A percentile compares a stretch with the other conserved stretches of the same genome.
Evolutionary conservation across 2,113 vertebrate species (phyloP).

Genomic region (Otocyon megalotis): DNA sequence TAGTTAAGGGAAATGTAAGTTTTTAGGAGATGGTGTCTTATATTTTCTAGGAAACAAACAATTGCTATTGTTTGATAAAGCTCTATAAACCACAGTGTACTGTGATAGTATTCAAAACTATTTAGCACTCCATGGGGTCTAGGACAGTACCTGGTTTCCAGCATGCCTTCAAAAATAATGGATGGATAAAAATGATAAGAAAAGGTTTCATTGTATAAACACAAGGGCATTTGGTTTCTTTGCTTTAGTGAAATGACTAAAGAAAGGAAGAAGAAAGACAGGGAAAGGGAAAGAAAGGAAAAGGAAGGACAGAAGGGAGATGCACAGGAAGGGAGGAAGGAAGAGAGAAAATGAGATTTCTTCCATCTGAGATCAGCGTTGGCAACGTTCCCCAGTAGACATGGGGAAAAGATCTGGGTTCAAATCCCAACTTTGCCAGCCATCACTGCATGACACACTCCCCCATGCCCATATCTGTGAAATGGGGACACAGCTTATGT

Average conservation of each 20-base stretch:
- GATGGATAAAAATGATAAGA: neutral
- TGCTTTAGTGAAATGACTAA: neutral
- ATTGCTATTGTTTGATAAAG: neutral
- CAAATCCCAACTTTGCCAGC: neutral
- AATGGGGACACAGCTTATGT: neutral
- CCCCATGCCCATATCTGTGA: neutral
- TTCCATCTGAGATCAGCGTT: neutral
- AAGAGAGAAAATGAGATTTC: neutral
- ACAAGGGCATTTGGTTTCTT: neutral
- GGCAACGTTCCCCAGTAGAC: neutral
- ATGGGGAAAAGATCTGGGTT: neutral
- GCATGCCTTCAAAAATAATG: neutral
- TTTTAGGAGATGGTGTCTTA: neutral
- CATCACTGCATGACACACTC: neutral
- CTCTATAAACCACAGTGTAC: neutral
- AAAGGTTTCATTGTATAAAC: neutral
- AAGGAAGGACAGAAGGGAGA: too few relatives aligned
- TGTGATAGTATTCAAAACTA: neutral
- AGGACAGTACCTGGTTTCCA: neutral
- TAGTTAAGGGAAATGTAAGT: slow-evolving; percentile 7
- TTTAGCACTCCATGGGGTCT: neutral
- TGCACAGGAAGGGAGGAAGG: neutral
- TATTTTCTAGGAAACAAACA: slow-evolving; percentile 35
- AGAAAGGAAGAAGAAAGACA: too few relatives aligned
- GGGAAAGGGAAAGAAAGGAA: too few relatives aligned